These are phyloP conservation scores for Drosophila atripex DNA, from an alignment of 2,888 invertebrate genomes.

Conservation along the genomic window DNA sequence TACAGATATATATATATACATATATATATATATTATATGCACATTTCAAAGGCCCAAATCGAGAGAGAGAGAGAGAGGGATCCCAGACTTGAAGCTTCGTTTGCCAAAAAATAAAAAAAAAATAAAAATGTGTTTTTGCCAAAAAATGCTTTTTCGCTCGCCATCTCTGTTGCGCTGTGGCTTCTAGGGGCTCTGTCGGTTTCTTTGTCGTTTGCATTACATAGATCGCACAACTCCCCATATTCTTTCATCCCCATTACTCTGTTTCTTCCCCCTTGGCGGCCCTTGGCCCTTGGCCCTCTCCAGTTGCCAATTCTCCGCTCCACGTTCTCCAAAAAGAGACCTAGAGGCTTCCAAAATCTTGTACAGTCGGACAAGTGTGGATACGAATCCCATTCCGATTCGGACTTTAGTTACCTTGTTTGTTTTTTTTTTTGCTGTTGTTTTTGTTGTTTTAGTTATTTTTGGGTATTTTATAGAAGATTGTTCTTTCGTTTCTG, in stretches of 20 bases:
- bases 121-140: conserved; percentile 40
- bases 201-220: conserved; percentile 37
- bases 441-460: conserved; percentile 20
- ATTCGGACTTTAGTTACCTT: background rate
- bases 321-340: background rate
- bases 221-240: conserved; percentile 24
- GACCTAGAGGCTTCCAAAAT: conserved; percentile 1
- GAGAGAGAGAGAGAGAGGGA: conserved; percentile 4
- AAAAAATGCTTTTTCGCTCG: conserved; percentile 23
- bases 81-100: conserved; percentile 24
- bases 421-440: too few relatives aligned
- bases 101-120: conserved; percentile 22
- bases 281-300: too few relatives aligned
- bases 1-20: background rate
- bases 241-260: background rate
- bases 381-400: background rate
- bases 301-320: background rate
- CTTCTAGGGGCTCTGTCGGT: background rate
- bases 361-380: background rate
- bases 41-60: conserved; percentile 33
- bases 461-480: conserved; percentile 11
- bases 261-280: background rate
- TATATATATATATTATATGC: conserved; percentile 16
- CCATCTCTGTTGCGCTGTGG: conserved; percentile 1
- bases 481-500: conserved; percentile 1